Evolutionary conservation across 1,140 invertebrate species (phyloP).

Genomic region (Frieseomelitta varia): DNA sequence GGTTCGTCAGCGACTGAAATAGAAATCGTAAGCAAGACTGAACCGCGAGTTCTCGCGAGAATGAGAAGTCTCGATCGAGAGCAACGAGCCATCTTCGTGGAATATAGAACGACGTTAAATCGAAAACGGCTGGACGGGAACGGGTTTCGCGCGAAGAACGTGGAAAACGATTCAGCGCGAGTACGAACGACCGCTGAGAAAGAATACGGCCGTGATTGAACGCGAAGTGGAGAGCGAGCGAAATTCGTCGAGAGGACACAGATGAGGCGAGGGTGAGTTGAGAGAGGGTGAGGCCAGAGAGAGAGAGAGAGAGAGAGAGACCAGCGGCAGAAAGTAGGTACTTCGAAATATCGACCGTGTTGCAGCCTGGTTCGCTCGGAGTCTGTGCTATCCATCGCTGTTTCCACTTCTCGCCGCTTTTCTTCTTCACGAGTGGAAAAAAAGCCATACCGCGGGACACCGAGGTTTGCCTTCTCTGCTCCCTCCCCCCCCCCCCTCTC

Average conservation of each 20-base stretch:
- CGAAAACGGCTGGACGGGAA: background rate
- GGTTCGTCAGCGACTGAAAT: background rate
- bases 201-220: conserved; percentile 45
- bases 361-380: conserved; percentile 65
- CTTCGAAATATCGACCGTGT: conserved; percentile 78
- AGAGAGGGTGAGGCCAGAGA: conserved; percentile 1
- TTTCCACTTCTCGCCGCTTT: conserved; percentile 71
- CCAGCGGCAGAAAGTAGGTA: conserved; percentile 76
- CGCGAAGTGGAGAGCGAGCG: conserved; percentile 20
- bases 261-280: conserved; percentile 55
- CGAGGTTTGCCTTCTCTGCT: conserved; percentile 8
- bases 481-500: background rate
- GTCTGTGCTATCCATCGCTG: conserved; percentile 66
- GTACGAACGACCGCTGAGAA: background rate
- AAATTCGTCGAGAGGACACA: conserved; percentile 50
- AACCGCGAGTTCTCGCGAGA: too few species aligned
- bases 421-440: conserved; percentile 60
- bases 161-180: background rate
- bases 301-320: conserved; percentile 58
- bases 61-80: too few species aligned
- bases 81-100: too few species aligned
- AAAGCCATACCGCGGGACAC: conserved; percentile 58
- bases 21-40: background rate
- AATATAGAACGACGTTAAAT: background rate
- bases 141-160: too few species aligned